Base-by-base conservation (phyloP, 2,797 vertebrate species). In the Xerus rutilus region DNA sequence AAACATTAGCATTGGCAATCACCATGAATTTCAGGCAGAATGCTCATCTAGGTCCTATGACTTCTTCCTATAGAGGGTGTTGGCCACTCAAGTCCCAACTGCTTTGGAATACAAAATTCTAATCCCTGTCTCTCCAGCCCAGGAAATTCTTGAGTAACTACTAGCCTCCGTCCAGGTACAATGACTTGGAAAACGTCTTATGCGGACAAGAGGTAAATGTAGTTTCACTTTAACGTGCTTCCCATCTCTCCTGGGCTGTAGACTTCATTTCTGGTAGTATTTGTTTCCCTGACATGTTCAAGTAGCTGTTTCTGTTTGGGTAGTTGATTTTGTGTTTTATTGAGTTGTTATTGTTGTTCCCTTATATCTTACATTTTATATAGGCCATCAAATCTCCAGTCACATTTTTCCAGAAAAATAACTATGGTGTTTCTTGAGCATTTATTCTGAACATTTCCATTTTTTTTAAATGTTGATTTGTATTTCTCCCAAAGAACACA, bases 321-420 rank as follows among this genome's bases (percentile, higher is more conserved):
- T 86, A 32, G 67, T 77, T 86, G 30, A 13, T 65, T 93, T 91
- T 93, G 4, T 82, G 13, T 94, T 92, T 95, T 92, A 82, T 43
- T 74, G 78, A 89, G n/a, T 81, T 52, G 69, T 93, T 91, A 69
- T 90, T 92, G 49, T 79, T 73, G 28, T 86, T 79, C 62, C 86
- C 8, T 72, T n/a, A n/a, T n/a, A n/a, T n/a, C n/a, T n/a, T n/a
- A 25, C n/a, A 85, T 95, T 79, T 96, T 77, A 90, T 87, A 57
- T 64, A 96, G 47, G n/a, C 74, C n/a, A 74, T 86, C 11, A 89
- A 49, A 20, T 91, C n/a, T 86, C 45, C 35, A 86, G 28, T 23
- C 21, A 87, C 25, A 62, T 92, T 82, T 84, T 84, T 82, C 70
- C 62, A 43, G 82, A 85, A 76, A 90, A 85, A 57, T 79, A 77